Conservation (phyloP, 2,113 vertebrate genomes). For the Megaceryle torquata region DNA sequence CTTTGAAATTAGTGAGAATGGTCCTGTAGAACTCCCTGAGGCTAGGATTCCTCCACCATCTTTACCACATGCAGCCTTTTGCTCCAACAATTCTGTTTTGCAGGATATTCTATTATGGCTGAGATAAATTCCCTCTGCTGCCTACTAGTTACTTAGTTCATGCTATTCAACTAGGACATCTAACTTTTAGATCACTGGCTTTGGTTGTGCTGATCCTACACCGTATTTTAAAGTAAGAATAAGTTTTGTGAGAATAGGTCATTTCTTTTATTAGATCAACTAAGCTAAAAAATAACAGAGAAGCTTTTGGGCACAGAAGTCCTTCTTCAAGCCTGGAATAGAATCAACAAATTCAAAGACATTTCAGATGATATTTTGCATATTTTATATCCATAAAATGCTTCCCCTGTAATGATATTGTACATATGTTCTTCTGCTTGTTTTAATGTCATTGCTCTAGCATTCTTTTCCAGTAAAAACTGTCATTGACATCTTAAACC, state of each 20-base stretch:
- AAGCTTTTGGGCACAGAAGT: not conserved
- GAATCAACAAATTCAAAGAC: not conserved
- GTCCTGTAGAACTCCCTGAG: not conserved
- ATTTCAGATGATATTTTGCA: slow-evolving; percentile 10
- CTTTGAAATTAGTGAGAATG: not conserved
- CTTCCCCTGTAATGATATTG: not conserved
- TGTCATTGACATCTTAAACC: not conserved
- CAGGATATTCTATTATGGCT: not conserved
- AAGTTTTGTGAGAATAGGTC: not conserved
- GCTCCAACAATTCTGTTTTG: not conserved
- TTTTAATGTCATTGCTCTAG: not conserved
- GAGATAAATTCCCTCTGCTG: not conserved
- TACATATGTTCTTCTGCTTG: not conserved
- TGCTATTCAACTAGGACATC: not conserved
- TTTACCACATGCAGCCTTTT: not conserved
- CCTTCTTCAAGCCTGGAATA: not conserved
- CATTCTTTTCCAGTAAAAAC: not conserved
- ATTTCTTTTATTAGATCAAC: not conserved
- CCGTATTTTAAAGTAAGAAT: not conserved
- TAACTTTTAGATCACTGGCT: not conserved
- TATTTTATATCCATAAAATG: not conserved
- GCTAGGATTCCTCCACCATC: not conserved
- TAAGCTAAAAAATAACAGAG: not conserved
- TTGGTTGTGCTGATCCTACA: not conserved
- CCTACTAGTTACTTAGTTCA: not conserved